phyloP scores from a whole-genome alignment of 2,797 vertebrate species.

The Mycteria americana region DNA sequence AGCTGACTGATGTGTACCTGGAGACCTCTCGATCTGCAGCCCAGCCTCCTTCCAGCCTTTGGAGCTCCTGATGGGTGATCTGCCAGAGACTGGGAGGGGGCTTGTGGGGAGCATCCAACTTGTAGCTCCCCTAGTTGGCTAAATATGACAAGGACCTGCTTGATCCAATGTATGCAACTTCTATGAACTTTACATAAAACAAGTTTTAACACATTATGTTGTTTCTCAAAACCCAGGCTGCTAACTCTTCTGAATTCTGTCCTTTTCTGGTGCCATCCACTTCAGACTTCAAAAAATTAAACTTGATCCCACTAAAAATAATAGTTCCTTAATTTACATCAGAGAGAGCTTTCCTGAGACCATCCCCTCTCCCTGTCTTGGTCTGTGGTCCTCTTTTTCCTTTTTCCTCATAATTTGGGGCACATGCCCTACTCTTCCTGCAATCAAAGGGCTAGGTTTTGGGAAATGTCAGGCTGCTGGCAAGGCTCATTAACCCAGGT shows the following conservation, averaged over 20 bases:
- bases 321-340: not conserved
- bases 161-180: not conserved
- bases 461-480: not conserved
- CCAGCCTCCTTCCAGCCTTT: not conserved
- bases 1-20: not conserved
- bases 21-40: not conserved
- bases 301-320: not conserved
- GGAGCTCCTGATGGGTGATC: not conserved
- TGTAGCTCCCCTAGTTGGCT: not conserved
- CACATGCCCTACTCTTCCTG: not conserved
- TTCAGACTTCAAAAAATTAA: not conserved
- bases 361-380: not conserved
- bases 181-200: not conserved
- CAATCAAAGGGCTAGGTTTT: not conserved
- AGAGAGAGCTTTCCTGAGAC: not conserved
- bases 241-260: not conserved
- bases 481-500: not conserved
- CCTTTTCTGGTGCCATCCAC: not conserved
- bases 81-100: not conserved
- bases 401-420: not conserved
- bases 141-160: not conserved
- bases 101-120: not conserved
- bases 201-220: not conserved
- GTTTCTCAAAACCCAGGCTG: not conserved
- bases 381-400: not conserved